These are phyloP conservation scores for Drosophila limbata DNA, from an alignment of 2,888 invertebrate genomes.

Conservation along the genomic window DNA sequence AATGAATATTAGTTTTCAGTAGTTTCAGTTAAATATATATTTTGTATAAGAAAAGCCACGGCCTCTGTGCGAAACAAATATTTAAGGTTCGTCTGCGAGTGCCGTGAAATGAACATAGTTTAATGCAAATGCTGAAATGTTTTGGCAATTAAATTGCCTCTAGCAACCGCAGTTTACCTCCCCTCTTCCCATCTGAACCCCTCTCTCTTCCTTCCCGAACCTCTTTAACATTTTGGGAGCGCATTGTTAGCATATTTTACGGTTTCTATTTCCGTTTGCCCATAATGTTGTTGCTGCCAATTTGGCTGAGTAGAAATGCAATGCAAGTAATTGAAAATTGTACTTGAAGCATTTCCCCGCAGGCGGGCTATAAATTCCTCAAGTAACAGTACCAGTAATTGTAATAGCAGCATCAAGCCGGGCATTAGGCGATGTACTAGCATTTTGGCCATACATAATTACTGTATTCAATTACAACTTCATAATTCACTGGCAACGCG, in stretches of 20 bases:
- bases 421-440: slow-evolving; percentile 30
- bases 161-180: slow-evolving; percentile 1
- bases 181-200: too few species aligned
- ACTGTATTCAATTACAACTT: slow-evolving; percentile 70
- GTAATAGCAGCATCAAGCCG: not conserved
- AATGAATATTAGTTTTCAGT: slow-evolving; percentile 69
- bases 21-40: not conserved
- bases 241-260: slow-evolving; percentile 40
- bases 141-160: slow-evolving; percentile 38
- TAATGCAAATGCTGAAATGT: slow-evolving; percentile 17
- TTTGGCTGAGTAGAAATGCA: slow-evolving; percentile 32
- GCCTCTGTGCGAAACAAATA: not conserved
- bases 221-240: slow-evolving; percentile 10
- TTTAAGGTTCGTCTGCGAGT: slow-evolving; percentile 7
- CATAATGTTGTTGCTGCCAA: slow-evolving; percentile 20
- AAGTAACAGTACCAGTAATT: slow-evolving; percentile 5
- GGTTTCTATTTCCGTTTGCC: slow-evolving; percentile 7
- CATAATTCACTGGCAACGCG: slow-evolving; percentile 53
- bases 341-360: slow-evolving; percentile 19
- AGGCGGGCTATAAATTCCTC: slow-evolving; percentile 32
- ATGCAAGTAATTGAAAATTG: slow-evolving; percentile 47
- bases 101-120: slow-evolving; percentile 21
- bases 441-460: slow-evolving; percentile 54
- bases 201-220: not conserved
- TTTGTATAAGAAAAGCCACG: slow-evolving; percentile 6